Percentiles rank a stretch among this genome's conserved stretches.
Conservation (phyloP, 2,113 vertebrate genomes). For the Calonectris borealis region DNA sequence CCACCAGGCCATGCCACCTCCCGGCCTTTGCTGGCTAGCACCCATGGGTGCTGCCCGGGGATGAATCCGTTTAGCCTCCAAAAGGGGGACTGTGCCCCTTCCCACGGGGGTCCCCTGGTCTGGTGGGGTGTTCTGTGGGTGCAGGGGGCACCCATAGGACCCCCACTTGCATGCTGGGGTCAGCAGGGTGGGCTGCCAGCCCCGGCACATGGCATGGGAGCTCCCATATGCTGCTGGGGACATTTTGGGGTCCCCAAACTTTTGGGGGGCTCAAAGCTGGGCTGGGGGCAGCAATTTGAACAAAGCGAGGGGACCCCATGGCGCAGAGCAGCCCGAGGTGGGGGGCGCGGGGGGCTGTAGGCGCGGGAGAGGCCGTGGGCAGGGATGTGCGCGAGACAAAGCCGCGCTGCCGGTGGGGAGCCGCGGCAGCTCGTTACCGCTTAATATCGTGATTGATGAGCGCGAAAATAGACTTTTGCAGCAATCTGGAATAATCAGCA, state of each 20-base stretch:
- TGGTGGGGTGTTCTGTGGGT: not conserved
- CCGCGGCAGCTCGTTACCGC: too few species aligned
- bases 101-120: not conserved
- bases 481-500: too few species aligned
- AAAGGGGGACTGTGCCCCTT: not conserved
- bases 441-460: too few species aligned
- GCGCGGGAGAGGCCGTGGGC: too few species aligned
- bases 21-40: not conserved
- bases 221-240: not conserved
- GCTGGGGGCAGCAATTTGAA: not conserved
- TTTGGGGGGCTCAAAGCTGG: not conserved
- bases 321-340: fast-evolving
- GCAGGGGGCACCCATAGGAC: not conserved
- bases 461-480: too few species aligned
- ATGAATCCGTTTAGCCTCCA: not conserved
- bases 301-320: not conserved
- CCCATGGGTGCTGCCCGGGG: not conserved
- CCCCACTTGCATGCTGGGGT: too few species aligned
- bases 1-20: not conserved
- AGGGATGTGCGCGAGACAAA: too few species aligned
- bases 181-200: not conserved
- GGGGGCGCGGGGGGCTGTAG: not conserved
- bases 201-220: not conserved
- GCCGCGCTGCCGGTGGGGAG: too few species aligned
- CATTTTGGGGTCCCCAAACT: not conserved